Base-by-base conservation (phyloP, 53 echinoderm and acorn worm genomes). In the Luidia sarsii region DNA sequence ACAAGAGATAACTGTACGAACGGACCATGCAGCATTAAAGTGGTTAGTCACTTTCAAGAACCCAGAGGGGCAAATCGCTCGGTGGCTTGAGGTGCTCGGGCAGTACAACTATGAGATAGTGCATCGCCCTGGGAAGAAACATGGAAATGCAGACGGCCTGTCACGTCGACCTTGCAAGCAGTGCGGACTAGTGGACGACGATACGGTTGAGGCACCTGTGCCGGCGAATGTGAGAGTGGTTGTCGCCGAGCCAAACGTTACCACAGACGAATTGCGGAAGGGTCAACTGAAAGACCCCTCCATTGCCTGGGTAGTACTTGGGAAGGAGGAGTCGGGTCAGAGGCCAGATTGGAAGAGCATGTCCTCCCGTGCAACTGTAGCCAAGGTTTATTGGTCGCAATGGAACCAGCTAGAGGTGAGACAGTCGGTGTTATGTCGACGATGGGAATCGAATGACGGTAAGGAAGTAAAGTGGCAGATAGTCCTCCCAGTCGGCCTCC, bases 281-380 rank as follows among this genome's bases (percentile, higher is more conserved):
- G 32, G 48, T 4, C 16, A 68, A 15, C 9, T 68, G 13, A 18
- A 14, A 29, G 48, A 68, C 29, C 11, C 46, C 4, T 28, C 68
- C 27, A 28, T 49, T 15, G 6, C 29, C 23, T 49, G 68, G 68
- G n/a, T 68, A 27, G 13, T 68, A 2, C 3, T 16, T 16, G 49
- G 28, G 29, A 68, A 68, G 29, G 49, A 68, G 33, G 31, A 32
- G 7, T 30, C 30, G 28, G 3, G 28, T 4, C 3, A 48, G 28
- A 33, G 83, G 7, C 77, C 88, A 7, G 57, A 65, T 21, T 83
- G 75, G 83, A 21, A 75, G 7, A 33, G 27, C 1, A 28, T 68
- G 0, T 28, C 46, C 19, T 22, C 52, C 23, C 0, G 16, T 11
- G 23, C 45, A 14, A 54, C 48, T 6, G 36, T 43, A 32, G 60